Evolutionary conservation across 2,113 vertebrate genomes (phyloP).

Genomic region (Toxotes jaculatrix): DNA sequence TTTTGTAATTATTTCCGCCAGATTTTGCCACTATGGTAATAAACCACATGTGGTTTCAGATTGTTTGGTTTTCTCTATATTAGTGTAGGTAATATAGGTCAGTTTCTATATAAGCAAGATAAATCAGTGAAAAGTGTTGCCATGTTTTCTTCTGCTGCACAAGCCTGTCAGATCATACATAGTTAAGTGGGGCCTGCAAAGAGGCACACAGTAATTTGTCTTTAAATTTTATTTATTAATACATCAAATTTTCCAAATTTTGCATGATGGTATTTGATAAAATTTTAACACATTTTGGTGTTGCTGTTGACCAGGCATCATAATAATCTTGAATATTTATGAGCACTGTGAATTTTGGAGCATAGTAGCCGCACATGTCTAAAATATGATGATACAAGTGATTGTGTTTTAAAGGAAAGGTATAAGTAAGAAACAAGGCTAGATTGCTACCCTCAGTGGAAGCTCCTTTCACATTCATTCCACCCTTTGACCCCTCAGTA

Average conservation of each 20-base stretch:
- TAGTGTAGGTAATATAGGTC: background rate
- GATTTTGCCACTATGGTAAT: background rate
- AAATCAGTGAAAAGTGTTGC: background rate
- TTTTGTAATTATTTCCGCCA: background rate
- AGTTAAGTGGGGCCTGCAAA: background rate
- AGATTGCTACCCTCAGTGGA: constrained; percentile 48
- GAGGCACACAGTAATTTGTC: background rate
- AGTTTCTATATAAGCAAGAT: background rate
- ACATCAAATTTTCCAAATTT: background rate
- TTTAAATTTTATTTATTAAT: background rate
- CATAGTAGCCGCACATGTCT: background rate
- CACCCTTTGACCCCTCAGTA: constrained; percentile 52
- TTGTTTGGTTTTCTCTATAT: background rate
- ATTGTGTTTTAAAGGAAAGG: constrained; percentile 36
- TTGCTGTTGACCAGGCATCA: background rate
- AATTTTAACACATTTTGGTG: background rate
- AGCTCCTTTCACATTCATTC: constrained; percentile 57
- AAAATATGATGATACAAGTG: constrained; percentile 17
- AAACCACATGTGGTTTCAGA: background rate
- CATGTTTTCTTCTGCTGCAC: background rate
- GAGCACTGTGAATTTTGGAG: background rate
- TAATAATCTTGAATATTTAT: constrained; percentile 1
- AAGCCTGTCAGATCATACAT: background rate
- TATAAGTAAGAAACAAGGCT: constrained; percentile 35
- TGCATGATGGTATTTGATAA: background rate